Base-by-base conservation (phyloP, 1,140 invertebrate species). In the Dendrolimus punctatus region DNA sequence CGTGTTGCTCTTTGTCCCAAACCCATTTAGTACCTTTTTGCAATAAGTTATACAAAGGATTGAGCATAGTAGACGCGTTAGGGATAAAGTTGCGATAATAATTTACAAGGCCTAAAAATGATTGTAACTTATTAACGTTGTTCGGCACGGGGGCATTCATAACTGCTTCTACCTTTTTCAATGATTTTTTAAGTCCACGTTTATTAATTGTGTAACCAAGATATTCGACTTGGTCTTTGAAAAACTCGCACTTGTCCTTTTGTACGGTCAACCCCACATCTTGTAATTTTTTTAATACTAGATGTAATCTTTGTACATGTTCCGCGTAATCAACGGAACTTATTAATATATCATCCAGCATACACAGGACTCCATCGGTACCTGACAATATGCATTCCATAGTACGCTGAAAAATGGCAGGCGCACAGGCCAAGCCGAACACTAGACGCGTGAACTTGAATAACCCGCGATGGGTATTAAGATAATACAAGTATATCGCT, bases 61-160 rank as follows among this genome's bases (percentile, higher is more conserved):
- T 50, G 39, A 76, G 60, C 36, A 77, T 54, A 6, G 53, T 54
- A 2, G 80, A 68, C 10, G 81, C 73, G 50, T 80, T 75, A 5
- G 59, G 69, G 6, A 87, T 67, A 53, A 90, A 89, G 44, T 73
- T 68, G 4, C 73, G 41, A 43, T 64, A 65, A 64, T 54, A 66
- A 75, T 66, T 76, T 54, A 49, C 57, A 37, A 59, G 51, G 60
- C 50, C 74, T 52, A 68, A 53, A 60, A 57, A 64, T 49, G 53
- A 62, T 58, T 46, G 60, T 55, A 59, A 46, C 53, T 73, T 44
- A 55, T 40, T 23, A 41, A 49, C 8, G 52, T 62, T 60, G 36
- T 47, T 44, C 5, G 64, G 54, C 0, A 6, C n/a, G 0, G 53
- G 53, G 1, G 59, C 51, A 5, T 59, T 8, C 38, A 58, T n/a